phyloP scores from a whole-genome alignment of 2,888 invertebrate genomes.

The Troilus luridus region DNA sequence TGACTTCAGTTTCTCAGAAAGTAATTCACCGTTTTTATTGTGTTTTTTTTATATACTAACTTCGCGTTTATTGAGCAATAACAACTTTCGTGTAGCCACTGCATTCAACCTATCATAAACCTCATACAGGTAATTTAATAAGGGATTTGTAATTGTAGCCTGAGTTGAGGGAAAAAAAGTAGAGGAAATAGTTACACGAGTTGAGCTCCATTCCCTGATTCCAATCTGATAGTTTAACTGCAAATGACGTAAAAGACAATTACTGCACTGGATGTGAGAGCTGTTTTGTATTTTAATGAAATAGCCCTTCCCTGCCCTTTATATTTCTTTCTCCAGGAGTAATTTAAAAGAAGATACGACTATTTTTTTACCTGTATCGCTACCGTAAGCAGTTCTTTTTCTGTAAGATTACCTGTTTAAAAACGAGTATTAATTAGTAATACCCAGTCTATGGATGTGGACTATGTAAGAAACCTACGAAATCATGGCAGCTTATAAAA shows the following conservation, averaged over 20 bases:
- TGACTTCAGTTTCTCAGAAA: background rate
- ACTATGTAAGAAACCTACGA: too few species aligned
- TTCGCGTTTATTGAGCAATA: background rate
- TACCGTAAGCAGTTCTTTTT: background rate
- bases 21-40: background rate
- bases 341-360: background rate
- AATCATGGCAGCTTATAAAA: too few species aligned
- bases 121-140: background rate
- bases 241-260: constrained; percentile 34
- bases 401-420: background rate
- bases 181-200: background rate
- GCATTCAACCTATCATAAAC: background rate
- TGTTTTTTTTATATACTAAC: background rate
- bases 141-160: background rate
- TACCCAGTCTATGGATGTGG: too few species aligned
- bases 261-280: background rate
- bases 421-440: too few species aligned
- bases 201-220: background rate
- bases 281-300: constrained; percentile 39
- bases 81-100: background rate
- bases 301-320: background rate
- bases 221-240: constrained; percentile 30
- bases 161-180: background rate
- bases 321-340: background rate
- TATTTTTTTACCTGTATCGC: background rate